Base-by-base conservation (phyloP, 2,113 vertebrate species). In the Ictalurus punctatus region DNA sequence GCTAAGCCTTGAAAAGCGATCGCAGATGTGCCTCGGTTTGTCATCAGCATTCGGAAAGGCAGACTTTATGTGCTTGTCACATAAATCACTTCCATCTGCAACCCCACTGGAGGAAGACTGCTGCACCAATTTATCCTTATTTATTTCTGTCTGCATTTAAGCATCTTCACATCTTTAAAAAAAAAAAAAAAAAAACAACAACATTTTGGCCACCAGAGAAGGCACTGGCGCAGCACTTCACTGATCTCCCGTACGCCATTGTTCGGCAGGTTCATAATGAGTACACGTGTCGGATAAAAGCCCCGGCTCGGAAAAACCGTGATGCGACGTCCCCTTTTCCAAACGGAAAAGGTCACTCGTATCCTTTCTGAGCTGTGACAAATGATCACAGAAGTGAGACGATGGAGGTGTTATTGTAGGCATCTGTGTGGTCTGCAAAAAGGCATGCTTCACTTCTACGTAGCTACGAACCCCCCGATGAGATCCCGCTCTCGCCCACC, bases 271-370 rank as follows among this genome's bases (percentile, higher is more conserved):
- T 86, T 86, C 82, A 88, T 86, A 88, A 91, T 13, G 56, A 86
- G 85, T 78, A 71, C 56, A 65, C 61, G 54, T 87, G 90, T 73
- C 16, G 19, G 54, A 89, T 86, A 88, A 88, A 87, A 86, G 83
- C 58, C 78, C 86, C 59, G 34, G 59, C 65, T 87, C 82, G 86
- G 14, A 74, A 81, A 88, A 85, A 90, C 86, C 54, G 78, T 83
- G 83, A 86, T 58, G 87, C 89, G 83, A 67, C 21, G 87, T 86
- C 80, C 87, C 5, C 69, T 76, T 78, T 78, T 73, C 63, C 83
- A 58, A 25, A 89, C 90, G 89, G 90, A 89, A 95, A 95, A 95
- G 94, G 93, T 94, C 93, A 93, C 58, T 58, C 69, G 37, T 25
- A 83, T 84, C 83, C 90, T 84, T 76, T 87, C 90, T 87, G 83